Evolutionary conservation across 2,113 vertebrate species (phyloP), one percentile per base, ranked within the genome.

Genomic region (Emydocephalus ijimae): DNA sequence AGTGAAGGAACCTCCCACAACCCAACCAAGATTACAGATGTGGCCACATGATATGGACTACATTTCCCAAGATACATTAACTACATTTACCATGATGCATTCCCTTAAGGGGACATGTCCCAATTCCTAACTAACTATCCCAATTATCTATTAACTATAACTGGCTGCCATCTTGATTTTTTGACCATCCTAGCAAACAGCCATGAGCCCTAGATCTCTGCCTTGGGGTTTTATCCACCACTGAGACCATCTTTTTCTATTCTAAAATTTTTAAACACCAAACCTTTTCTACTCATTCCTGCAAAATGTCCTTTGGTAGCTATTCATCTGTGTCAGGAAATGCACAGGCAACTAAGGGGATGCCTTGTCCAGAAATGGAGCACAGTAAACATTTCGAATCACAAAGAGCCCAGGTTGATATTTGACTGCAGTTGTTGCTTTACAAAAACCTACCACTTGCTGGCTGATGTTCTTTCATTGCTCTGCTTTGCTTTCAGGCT

Each of bases 391-490:
- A 59, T 59, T 92, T 23, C 4, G 2, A 11, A 1, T 18, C 85
- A 39, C 54, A 50, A 92, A 55, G 88, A 0, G 8, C 61, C 59
- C 59, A 55, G 61, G 26, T 24, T 89, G 54, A 39, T 81, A 24
- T 34, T 55, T 29, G 34, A 29, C 29, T 20, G 24, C 29, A 14
- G 61, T 34, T 54, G 18, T n/a, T 8, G 14, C 39, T 88, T 92
- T 87, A 29, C 20, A 61, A 54, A 20, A 23, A 43, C 29, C 29
- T 92, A 11, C 39, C 61, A 50, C 26, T 34, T 55, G 14, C 74
- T 81, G 59, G 50, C 50, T 0, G 3, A 24, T 3, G 12, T 14
- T 18, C 59, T 56, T 0, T 50, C 1, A 2, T 0, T 0, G 0
- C 3, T 0, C 86, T 26, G 21, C 0, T 87, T 21, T 88, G 0